phyloP scores from a whole-genome alignment of 2,797 vertebrate species.

The Gallinago solitaria region DNA sequence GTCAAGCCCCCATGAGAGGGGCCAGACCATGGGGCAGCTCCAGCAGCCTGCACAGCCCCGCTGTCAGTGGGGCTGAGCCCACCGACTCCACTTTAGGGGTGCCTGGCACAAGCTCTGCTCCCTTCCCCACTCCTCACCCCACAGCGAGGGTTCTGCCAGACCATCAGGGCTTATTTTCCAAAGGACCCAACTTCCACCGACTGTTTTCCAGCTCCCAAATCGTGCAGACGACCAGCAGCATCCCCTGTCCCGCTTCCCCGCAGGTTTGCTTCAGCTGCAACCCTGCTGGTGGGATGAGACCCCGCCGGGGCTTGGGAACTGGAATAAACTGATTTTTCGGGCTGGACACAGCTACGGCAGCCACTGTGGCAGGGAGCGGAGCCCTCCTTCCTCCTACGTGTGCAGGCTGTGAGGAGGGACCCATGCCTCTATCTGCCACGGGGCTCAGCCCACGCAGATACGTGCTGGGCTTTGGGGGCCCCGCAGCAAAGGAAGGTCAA shows the following conservation, averaged over 20 bases:
- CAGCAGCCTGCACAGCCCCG: background rate
- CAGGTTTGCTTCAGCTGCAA: background rate
- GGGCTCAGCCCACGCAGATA: background rate
- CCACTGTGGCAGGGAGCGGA: accelerated
- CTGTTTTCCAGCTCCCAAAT: background rate
- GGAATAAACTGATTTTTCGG: background rate
- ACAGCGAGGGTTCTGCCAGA: background rate
- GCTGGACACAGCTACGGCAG: background rate
- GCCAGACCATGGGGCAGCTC: background rate
- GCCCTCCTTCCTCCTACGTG: background rate
- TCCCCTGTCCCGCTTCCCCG: accelerated
- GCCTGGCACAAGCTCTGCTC: background rate
- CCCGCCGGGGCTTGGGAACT: background rate
- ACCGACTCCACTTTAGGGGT: background rate
- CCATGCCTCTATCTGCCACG: background rate
- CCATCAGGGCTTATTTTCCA: background rate
- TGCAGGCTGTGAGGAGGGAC: background rate
- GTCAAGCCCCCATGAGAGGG: accelerated
- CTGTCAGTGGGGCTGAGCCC: background rate
- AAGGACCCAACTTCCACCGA: background rate
- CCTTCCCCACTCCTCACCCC: background rate
- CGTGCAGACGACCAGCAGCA: background rate
- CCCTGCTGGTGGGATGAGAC: background rate
- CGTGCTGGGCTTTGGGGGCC: background rate
- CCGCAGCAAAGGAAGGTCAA: background rate